phyloP scores from a whole-genome alignment of 2,888 invertebrate genomes.

The Macrosoma leucophasiata region DNA sequence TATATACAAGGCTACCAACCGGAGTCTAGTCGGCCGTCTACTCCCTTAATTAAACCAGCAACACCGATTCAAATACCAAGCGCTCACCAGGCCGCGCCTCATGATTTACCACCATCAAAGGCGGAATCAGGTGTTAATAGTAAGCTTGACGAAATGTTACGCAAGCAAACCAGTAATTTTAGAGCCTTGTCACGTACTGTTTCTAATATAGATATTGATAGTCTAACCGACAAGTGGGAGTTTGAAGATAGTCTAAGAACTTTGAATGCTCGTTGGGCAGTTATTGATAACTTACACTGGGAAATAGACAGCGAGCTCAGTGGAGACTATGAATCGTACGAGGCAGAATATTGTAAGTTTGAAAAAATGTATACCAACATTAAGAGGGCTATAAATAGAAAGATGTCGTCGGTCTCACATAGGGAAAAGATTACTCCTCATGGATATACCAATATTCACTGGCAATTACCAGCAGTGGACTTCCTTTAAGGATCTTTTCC shows the following conservation, averaged over 20 bases:
- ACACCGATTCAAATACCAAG: no score
- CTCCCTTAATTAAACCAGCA: no score
- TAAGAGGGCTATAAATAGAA: slow-evolving; percentile 14
- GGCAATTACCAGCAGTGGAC: slow-evolving; percentile 19
- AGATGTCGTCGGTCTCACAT: slow-evolving; percentile 18
- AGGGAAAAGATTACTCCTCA: slow-evolving; percentile 17
- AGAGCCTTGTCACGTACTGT: neutral
- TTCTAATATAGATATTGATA: neutral
- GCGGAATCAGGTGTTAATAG: no score
- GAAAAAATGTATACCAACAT: slow-evolving; percentile 11
- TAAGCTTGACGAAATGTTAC: no score
- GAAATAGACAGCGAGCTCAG: slow-evolving; percentile 19
- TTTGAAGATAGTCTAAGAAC: neutral
- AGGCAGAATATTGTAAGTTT: slow-evolving; percentile 10
- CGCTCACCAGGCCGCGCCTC: no score
- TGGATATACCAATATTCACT: slow-evolving; percentile 7
- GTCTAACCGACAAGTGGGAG: neutral
- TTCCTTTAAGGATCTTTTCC: slow-evolving; percentile 22
- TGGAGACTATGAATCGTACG: slow-evolving; percentile 15
- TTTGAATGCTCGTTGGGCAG: slow-evolving; percentile 17
- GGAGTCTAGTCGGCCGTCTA: no score
- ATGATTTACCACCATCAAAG: no score
- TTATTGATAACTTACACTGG: slow-evolving; percentile 22
- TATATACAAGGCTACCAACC: no score
- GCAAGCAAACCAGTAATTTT: slow-evolving; percentile 1